Evolutionary conservation across 2,888 invertebrate genomes (phyloP).

Genomic region (Muscina levida): DNA sequence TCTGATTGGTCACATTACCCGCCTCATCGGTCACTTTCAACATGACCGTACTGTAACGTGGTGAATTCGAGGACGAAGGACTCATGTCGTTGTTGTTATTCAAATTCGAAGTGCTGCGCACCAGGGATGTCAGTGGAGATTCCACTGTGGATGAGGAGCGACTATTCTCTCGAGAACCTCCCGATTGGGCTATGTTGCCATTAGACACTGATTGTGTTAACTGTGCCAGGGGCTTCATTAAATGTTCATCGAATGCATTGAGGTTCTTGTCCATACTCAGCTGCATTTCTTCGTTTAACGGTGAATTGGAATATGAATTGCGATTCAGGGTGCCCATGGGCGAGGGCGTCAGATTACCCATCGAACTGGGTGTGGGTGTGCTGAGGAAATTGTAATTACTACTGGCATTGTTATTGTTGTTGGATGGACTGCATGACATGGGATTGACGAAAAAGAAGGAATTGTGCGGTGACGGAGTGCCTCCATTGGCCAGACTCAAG

Average conservation of each 20-base stretch:
- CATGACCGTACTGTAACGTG: conserved; percentile 80
- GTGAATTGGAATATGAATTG: conserved; percentile 77
- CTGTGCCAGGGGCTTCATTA: conserved; percentile 83
- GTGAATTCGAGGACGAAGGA: conserved; percentile 57
- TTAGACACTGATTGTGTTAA: conserved; percentile 74
- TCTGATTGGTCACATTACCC: conserved; percentile 79
- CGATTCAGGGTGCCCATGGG: conserved; percentile 78
- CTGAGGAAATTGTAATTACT: conserved; percentile 76
- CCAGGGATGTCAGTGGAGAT: conserved; percentile 68
- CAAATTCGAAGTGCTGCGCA: conserved; percentile 68
- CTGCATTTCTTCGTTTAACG: conserved; percentile 74
- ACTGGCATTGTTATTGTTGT: conserved; percentile 71
- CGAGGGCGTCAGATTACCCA: conserved; percentile 76
- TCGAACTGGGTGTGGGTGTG: conserved; percentile 71
- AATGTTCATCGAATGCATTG: conserved; percentile 82
- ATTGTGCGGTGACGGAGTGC: conserved; percentile 76
- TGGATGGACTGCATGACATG: conserved; percentile 76
- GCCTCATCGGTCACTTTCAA: conserved; percentile 82
- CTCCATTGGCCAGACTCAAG: conserved; percentile 66
- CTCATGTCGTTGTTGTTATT: conserved; percentile 70
- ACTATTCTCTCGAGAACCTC: conserved; percentile 73
- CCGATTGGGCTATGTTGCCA: conserved; percentile 77
- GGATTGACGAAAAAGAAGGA: conserved; percentile 80
- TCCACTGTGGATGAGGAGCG: conserved; percentile 75
- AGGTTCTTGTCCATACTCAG: conserved; percentile 79